phyloP scores from a whole-genome alignment of 2,797 vertebrate genomes.

The Thripadectes ignobilis region DNA sequence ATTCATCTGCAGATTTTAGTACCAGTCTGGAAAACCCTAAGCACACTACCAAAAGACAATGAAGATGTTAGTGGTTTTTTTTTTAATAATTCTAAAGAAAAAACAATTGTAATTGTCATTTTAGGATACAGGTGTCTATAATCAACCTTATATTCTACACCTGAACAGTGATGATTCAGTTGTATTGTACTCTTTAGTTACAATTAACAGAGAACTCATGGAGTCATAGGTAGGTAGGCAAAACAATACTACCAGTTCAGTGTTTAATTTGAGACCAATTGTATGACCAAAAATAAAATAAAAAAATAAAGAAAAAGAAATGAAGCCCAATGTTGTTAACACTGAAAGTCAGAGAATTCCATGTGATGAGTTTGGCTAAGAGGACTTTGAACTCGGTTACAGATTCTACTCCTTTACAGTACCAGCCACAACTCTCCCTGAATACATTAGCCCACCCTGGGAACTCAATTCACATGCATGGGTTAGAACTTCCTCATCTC shows the following conservation, averaged over 20 bases:
- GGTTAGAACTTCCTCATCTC: background rate
- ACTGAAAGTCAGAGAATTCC: background rate
- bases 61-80: fast-evolving
- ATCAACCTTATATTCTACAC: background rate
- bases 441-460: background rate
- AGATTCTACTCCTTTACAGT: background rate
- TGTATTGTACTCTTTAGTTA: background rate
- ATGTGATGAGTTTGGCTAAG: background rate
- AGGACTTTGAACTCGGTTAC: background rate
- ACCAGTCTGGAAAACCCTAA: background rate
- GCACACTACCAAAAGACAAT: background rate
- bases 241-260: background rate
- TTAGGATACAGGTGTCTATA: background rate
- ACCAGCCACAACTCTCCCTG: background rate
- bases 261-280: background rate
- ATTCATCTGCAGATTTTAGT: background rate
- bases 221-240: fast-evolving
- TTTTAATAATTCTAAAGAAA: background rate
- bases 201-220: background rate
- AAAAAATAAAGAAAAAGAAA: background rate
- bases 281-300: background rate
- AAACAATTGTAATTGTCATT: background rate
- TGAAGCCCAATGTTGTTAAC: background rate
- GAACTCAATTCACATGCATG: background rate
- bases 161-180: background rate